These are phyloP conservation scores for Tricholauxania praeusta DNA, from an alignment of 2,888 invertebrate species.

Conservation along the genomic window DNA sequence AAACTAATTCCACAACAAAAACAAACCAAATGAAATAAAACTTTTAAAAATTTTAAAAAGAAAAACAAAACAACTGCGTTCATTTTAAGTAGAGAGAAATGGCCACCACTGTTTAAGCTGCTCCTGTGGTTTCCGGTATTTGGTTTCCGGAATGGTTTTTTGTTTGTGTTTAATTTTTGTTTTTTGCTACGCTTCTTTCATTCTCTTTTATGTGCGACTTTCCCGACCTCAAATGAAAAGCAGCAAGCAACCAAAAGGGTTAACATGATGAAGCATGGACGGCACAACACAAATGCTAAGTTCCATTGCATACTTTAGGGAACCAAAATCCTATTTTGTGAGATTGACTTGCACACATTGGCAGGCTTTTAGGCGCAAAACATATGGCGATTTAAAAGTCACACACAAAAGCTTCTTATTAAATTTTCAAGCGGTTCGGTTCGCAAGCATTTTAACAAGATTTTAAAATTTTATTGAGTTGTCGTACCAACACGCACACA, in stretches of 20 bases:
- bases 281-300: neutral
- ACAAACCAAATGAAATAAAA: neutral
- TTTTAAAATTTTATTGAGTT: slow-evolving; percentile 20
- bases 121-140: slow-evolving; percentile 24
- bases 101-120: slow-evolving; percentile 27
- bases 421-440: slow-evolving; percentile 18
- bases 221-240: slow-evolving; percentile 6
- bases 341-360: slow-evolving; percentile 3
- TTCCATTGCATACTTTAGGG: slow-evolving; percentile 6
- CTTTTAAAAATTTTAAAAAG: neutral
- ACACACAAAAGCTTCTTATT: slow-evolving; percentile 16
- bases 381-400: neutral
- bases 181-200: neutral
- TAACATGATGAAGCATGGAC: neutral
- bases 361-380: slow-evolving; percentile 24
- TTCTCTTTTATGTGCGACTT: slow-evolving; percentile 15
- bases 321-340: slow-evolving; percentile 8
- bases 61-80: slow-evolving; percentile 9
- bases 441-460: slow-evolving; percentile 6
- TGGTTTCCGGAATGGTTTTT: slow-evolving; percentile 3
- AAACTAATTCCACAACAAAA: slow-evolving; percentile 26
- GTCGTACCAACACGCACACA: too few relatives aligned
- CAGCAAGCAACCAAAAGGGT: neutral
- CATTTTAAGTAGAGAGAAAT: slow-evolving; percentile 30
- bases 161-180: neutral